phyloP scores from a whole-genome alignment of 2,113 vertebrate genomes.

The Nothoprocta pentlandii region DNA sequence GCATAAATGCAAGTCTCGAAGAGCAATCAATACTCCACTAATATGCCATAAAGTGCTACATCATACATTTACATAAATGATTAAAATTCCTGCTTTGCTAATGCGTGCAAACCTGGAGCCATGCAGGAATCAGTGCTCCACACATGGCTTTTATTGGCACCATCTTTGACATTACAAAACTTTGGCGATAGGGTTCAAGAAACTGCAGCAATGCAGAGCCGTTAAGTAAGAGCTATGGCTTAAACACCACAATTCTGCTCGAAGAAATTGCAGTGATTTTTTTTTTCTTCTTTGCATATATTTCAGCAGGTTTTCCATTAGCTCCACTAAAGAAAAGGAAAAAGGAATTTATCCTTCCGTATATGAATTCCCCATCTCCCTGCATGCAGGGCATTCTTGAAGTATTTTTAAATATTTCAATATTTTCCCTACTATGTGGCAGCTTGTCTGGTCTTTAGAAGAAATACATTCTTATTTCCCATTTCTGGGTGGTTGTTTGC shows the following conservation, averaged over 20 bases:
- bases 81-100: conserved; percentile 2
- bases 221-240: neutral
- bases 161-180: neutral
- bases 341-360: neutral
- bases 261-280: neutral
- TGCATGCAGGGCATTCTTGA: neutral
- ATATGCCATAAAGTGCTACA: neutral
- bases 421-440: neutral
- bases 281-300: neutral
- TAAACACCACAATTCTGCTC: neutral
- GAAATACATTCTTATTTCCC: neutral
- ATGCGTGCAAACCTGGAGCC: neutral
- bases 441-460: neutral
- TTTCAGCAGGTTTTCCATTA: neutral
- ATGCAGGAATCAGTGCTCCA: neutral
- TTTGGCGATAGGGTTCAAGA: neutral
- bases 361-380: neutral
- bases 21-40: conserved; percentile 25
- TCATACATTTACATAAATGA: neutral
- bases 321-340: neutral
- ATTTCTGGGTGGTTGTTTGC: conserved; percentile 8
- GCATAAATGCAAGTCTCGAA: neutral
- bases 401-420: neutral
- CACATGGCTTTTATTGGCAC: neutral
- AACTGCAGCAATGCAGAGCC: neutral